A percentile compares a stretch with the other conserved stretches of the same genome.
Conservation (phyloP, 2,797 vertebrate species). For the Erithacus rubecula region DNA sequence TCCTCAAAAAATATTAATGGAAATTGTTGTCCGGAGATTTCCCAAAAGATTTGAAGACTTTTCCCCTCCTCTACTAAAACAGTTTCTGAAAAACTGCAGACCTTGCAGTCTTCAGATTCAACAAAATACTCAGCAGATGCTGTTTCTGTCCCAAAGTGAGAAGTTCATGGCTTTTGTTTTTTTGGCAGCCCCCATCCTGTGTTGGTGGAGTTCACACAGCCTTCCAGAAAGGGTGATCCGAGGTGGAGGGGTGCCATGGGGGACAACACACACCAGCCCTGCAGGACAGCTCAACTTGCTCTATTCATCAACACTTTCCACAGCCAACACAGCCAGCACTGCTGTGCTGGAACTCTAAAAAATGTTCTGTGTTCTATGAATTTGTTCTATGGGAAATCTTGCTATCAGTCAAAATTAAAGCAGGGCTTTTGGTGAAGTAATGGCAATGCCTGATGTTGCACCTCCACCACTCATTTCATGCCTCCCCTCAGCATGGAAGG, state of each 20-base stretch:
- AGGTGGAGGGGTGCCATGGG: not conserved
- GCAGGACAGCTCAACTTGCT: not conserved
- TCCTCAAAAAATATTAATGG: slow-evolving; percentile 66
- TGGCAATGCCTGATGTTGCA: fast-evolving
- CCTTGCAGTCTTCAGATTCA: slow-evolving; percentile 19
- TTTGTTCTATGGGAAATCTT: not conserved
- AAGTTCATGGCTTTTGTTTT: not conserved
- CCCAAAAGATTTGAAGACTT: slow-evolving; percentile 63
- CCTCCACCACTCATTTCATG: fast-evolving
- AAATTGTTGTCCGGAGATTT: slow-evolving; percentile 64
- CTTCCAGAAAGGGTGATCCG: not conserved
- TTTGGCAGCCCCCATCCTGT: not conserved
- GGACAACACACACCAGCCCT: not conserved
- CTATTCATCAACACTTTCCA: not conserved
- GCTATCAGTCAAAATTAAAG: not conserved
- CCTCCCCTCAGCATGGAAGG: fast-evolving
- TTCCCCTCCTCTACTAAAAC: slow-evolving; percentile 30
- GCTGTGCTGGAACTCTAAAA: not conserved
- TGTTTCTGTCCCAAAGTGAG: not conserved
- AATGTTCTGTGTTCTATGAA: not conserved
- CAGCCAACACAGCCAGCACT: not conserved
- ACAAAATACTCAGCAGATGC: slow-evolving; percentile 45
- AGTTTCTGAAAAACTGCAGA: slow-evolving; percentile 55
- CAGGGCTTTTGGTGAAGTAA: not conserved
- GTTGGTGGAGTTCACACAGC: not conserved